Evolutionary conservation across 1,140 invertebrate genomes (phyloP).

Genomic region (Plectrocnemia conspersa): DNA sequence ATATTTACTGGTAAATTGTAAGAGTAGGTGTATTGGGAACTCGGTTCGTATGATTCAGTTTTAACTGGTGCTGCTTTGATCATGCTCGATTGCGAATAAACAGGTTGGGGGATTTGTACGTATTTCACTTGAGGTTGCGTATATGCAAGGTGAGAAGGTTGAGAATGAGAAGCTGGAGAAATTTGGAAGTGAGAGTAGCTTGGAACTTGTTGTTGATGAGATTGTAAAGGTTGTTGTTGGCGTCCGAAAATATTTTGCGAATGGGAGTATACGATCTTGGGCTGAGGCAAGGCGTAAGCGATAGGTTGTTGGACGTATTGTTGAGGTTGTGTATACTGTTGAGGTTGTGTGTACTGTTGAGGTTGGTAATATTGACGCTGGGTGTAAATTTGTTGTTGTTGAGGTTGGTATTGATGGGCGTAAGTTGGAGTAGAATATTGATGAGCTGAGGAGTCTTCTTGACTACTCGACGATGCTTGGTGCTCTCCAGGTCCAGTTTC

Average conservation of each 20-base stretch:
- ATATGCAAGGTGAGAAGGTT: conserved; percentile 13
- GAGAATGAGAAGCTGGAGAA: background rate
- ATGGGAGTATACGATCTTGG: conserved; percentile 5
- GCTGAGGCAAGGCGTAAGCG: background rate
- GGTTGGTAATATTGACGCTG: conserved; percentile 9
- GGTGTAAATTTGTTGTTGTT: conserved; percentile 3
- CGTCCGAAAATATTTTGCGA: background rate
- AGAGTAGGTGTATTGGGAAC: conserved; percentile 17
- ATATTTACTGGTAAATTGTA: conserved; percentile 1
- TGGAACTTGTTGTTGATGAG: conserved; percentile 11
- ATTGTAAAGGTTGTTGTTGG: conserved; percentile 7
- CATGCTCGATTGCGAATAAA: background rate
- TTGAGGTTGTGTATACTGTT: conserved; percentile 2
- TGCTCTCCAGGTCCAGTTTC: conserved; percentile 46
- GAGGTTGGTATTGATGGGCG: conserved; percentile 7
- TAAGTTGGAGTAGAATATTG: background rate
- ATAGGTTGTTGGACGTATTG: conserved; percentile 4
- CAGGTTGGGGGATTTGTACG: conserved; percentile 4
- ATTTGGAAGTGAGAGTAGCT: conserved; percentile 11
- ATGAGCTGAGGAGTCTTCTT: background rate
- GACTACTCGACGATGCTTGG: conserved; percentile 2
- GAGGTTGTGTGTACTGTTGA: conserved; percentile 8
- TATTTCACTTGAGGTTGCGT: conserved; percentile 18
- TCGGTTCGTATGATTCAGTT: background rate
- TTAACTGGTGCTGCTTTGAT: conserved; percentile 8